A percentile compares a stretch with the other conserved stretches of the same genome.
phyloP scores from a whole-genome alignment of 2,113 vertebrate genomes.

The Echinops telfairi region DNA sequence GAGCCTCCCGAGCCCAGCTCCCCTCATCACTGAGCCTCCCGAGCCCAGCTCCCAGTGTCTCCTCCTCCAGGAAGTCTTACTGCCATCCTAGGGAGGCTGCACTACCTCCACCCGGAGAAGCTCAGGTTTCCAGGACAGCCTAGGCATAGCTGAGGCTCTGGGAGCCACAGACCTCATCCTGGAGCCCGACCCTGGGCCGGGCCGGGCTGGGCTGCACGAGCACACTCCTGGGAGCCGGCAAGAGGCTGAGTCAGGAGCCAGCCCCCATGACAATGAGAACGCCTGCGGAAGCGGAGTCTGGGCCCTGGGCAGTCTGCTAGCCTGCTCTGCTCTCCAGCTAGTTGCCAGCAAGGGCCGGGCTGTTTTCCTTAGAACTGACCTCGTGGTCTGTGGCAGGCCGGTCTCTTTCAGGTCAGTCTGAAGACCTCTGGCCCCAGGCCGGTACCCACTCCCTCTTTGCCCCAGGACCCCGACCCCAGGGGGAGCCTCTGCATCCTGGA shows the following conservation, averaged over 20 bases:
- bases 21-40: neutral
- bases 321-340: accelerated
- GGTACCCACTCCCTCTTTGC: neutral
- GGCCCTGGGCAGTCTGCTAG: neutral
- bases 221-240: neutral
- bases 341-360: neutral
- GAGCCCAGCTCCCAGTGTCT: neutral
- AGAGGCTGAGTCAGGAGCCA: neutral
- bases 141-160: neutral
- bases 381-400: neutral
- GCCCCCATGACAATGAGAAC: neutral
- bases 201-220: neutral
- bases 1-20: neutral
- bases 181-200: too few species aligned
- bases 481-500: neutral
- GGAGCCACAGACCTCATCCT: neutral
- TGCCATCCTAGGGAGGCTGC: neutral
- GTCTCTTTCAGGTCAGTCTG: neutral
- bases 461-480: neutral
- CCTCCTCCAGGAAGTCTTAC: neutral
- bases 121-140: neutral
- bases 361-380: neutral
- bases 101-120: neutral
- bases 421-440: neutral
- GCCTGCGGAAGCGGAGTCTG: neutral